Conservation (phyloP, 1,140 invertebrate genomes). For the Drosophila lini region DNA sequence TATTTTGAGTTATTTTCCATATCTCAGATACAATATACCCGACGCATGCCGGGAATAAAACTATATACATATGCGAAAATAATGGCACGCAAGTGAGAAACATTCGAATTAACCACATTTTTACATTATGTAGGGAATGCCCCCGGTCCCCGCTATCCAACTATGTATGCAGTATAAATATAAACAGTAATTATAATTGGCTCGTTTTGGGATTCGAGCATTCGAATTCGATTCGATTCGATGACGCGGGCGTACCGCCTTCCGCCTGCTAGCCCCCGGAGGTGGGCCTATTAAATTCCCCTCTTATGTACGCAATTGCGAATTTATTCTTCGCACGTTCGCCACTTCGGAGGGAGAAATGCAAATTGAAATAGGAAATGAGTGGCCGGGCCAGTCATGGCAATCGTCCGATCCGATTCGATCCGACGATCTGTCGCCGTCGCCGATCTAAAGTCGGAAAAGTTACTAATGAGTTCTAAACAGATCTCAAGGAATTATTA, state of each 20-base stretch:
- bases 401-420: conserved; percentile 7
- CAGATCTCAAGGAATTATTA: neutral
- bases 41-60: neutral
- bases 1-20: neutral
- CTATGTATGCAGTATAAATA: conserved; percentile 50
- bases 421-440: conserved; percentile 8
- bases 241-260: conserved; percentile 15
- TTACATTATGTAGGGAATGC: conserved; percentile 27
- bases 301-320: conserved; percentile 53
- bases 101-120: conserved; percentile 45
- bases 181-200: conserved; percentile 74
- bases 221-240: conserved; percentile 51
- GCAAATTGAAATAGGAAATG: conserved; percentile 38
- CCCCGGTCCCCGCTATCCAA: conserved; percentile 1
- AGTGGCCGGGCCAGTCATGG: neutral
- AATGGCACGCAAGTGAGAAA: conserved; percentile 37
- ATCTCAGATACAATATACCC: neutral
- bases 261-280: neutral
- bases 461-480: conserved; percentile 1
- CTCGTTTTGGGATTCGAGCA: conserved; percentile 56
- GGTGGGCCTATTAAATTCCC: conserved; percentile 53
- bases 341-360: conserved; percentile 6
- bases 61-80: conserved; percentile 32
- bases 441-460: neutral
- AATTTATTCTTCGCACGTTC: conserved; percentile 60